phyloP scores from a whole-genome alignment of 2,797 vertebrate species.

The Epinephelus awoara region DNA sequence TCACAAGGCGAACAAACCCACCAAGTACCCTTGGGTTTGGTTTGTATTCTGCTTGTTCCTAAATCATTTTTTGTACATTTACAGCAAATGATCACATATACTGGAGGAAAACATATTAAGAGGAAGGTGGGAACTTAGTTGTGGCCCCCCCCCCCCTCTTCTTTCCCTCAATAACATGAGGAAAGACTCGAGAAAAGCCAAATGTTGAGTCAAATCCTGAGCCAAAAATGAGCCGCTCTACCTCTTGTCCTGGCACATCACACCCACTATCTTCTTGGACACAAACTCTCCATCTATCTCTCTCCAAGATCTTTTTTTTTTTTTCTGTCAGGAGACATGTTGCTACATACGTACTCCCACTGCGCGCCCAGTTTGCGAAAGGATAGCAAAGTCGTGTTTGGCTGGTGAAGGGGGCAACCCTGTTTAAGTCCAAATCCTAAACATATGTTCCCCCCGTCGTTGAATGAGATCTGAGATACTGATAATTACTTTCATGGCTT shows the following conservation, averaged over 20 bases:
- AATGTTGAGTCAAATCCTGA: slow-evolving; percentile 41
- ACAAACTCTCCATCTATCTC: slow-evolving; percentile 63
- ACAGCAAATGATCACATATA: background rate
- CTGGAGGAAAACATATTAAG: slow-evolving; percentile 10
- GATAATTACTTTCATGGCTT: slow-evolving; percentile 81
- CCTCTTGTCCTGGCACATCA: slow-evolving; percentile 69
- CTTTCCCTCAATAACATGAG: slow-evolving; percentile 26
- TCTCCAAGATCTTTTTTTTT: slow-evolving; percentile 65
- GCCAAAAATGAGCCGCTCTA: slow-evolving; percentile 63
- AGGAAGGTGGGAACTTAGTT: slow-evolving; percentile 18
- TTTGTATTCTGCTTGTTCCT: slow-evolving; percentile 6
- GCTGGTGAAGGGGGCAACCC: slow-evolving; percentile 70
- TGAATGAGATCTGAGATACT: slow-evolving; percentile 82
- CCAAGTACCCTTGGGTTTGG: background rate
- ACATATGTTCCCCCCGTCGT: slow-evolving; percentile 78
- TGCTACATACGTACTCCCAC: slow-evolving; percentile 48
- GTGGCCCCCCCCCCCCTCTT: background rate
- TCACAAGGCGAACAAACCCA: slow-evolving; percentile 50
- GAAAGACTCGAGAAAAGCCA: slow-evolving; percentile 44
- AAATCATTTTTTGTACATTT: background rate
- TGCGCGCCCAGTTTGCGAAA: slow-evolving; percentile 41
- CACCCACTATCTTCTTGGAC: slow-evolving; percentile 66
- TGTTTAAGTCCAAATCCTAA: slow-evolving; percentile 78
- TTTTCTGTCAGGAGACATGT: slow-evolving; percentile 67
- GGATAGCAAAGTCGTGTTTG: slow-evolving; percentile 68